Base-by-base conservation (phyloP, 2,888 invertebrate species). In the Pterostichus madidus region DNA sequence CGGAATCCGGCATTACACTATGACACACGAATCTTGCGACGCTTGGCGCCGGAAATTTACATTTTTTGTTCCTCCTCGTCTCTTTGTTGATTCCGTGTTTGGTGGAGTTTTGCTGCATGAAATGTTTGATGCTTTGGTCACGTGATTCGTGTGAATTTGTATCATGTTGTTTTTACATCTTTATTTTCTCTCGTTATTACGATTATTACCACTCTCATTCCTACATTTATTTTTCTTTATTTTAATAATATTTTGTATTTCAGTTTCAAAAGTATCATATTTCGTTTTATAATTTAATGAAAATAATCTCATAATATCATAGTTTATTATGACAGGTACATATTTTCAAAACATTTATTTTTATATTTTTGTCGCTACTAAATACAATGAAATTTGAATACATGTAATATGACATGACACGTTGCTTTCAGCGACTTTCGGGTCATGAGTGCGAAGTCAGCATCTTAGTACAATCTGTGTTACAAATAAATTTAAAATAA, bases 1-100 rank as follows among this genome's bases (percentile, higher is more conserved):
- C 31, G 44, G 52, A 78, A 61, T 61, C 44, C 24, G 61, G 35
- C 17, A 76, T 76, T 76, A 77, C 77, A 52, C 53, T 53, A 77
- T 59, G 24, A 56, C 61, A 78, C 78, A 73, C 73, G 64, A 64
- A 64, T 64, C 64, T 64, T 13, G 35, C 32, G 15, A n/a, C 49
- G 11, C 49, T 15, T 6, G 4, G 7, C 13, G 59, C 68, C 11
- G 56, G 61, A 61, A 59, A 78, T 78, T 56, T 46, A 17, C 44
- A 59, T 59, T 78, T 44, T 78, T 59, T 78, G 24, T 78, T 39
- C 61, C 31, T 35, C 39, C 35, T 52, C 15, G 46, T 7, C 13
- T 31, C n/a, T 71, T 5, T 24, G 49, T 52, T 77, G 56, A 17
- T 78, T 78, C 44, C 56, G 59, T 61, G 46, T 78, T 78, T 15